Conservation (phyloP, 2,113 vertebrate species). For the Sphyrna mokarran region DNA sequence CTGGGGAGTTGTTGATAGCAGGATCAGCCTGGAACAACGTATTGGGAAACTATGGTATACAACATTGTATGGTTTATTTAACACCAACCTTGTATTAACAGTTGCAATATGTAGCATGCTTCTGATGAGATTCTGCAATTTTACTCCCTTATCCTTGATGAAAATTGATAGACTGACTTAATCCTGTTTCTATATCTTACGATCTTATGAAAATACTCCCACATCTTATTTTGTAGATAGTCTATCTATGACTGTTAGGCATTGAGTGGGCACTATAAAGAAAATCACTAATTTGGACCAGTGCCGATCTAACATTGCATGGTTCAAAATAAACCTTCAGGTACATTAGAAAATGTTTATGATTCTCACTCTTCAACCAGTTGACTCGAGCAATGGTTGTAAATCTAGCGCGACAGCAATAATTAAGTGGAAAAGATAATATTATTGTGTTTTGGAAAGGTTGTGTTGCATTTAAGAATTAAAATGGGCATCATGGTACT, state of each 20-base stretch:
- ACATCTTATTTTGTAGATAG: background rate
- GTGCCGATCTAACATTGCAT: background rate
- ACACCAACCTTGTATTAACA: background rate
- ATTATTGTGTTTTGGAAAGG: background rate
- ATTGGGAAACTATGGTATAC: background rate
- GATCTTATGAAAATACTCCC: background rate
- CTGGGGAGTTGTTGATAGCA: background rate
- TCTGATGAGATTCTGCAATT: background rate
- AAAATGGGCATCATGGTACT: background rate
- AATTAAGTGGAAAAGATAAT: background rate
- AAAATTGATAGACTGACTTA: too few relatives aligned
- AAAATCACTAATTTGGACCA: background rate
- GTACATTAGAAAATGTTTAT: background rate
- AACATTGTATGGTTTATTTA: background rate
- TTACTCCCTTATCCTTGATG: background rate
- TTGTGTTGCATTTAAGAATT: background rate
- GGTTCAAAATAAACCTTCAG: background rate
- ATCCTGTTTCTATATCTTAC: too few relatives aligned
- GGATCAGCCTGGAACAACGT: background rate
- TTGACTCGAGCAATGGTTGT: background rate
- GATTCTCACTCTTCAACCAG: background rate
- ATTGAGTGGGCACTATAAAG: background rate
- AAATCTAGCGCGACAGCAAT: background rate
- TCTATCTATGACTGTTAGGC: background rate
- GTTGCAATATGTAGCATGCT: background rate